A percentile compares a stretch with the other conserved stretches of the same genome.
Evolutionary conservation across 2,797 vertebrate species (phyloP).

Genomic region (Neosilurus hyrtlii): DNA sequence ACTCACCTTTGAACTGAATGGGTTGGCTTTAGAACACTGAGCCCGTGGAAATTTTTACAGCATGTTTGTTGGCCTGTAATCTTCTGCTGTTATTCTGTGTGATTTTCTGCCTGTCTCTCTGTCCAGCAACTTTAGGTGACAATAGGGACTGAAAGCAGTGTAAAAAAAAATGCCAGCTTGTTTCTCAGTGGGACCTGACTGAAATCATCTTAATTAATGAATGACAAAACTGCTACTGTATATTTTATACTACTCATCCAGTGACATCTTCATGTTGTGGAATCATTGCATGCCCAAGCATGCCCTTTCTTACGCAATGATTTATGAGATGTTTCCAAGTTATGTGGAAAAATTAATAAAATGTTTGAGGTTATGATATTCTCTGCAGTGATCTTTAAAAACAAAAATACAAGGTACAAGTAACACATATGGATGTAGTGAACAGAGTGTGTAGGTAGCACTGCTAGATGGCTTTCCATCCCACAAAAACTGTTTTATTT

Average conservation of each 20-base stretch:
- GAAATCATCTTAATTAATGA: slow-evolving; percentile 73
- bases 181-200: slow-evolving; percentile 72
- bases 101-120: slow-evolving; percentile 69
- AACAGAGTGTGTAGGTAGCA: too few species aligned
- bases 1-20: slow-evolving; percentile 53
- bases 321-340: slow-evolving; percentile 82
- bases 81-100: slow-evolving; percentile 77
- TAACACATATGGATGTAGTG: background rate
- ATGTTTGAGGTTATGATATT: slow-evolving; percentile 74
- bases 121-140: slow-evolving; percentile 72
- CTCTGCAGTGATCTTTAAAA: slow-evolving; percentile 6
- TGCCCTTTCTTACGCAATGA: slow-evolving; percentile 83
- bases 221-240: slow-evolving; percentile 75
- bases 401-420: background rate
- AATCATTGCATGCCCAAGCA: slow-evolving; percentile 83
- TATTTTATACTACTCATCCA: slow-evolving; percentile 81
- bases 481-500: too few species aligned
- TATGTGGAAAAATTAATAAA: slow-evolving; percentile 78
- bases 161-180: slow-evolving; percentile 76
- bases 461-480: too few species aligned
- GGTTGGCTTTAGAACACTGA: slow-evolving; percentile 69
- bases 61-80: slow-evolving; percentile 82
- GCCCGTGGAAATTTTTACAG: slow-evolving; percentile 73
- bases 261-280: slow-evolving; percentile 82
- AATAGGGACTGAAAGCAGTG: slow-evolving; percentile 72